phyloP scores from a whole-genome alignment of 2,113 vertebrate genomes.

The Rhinolophus ferrumequinum region DNA sequence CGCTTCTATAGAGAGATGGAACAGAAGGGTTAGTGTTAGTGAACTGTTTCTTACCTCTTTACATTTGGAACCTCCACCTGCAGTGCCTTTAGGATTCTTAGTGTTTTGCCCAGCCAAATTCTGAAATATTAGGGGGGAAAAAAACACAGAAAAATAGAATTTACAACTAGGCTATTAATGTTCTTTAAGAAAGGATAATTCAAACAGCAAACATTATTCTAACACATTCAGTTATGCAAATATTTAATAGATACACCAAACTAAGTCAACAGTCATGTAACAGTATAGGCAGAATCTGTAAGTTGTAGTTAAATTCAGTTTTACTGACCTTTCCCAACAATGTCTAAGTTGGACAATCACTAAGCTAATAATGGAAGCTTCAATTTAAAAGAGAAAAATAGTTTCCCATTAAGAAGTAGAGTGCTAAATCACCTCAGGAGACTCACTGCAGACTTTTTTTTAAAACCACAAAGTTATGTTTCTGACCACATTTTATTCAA shows the following conservation, averaged over 20 bases:
- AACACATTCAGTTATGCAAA: conserved; percentile 54
- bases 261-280: conserved; percentile 36
- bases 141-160: conserved; percentile 48
- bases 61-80: conserved; percentile 66
- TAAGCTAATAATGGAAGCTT: conserved; percentile 43
- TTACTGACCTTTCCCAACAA: conserved; percentile 48
- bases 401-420: conserved; percentile 57
- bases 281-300: conserved; percentile 50
- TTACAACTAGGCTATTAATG: conserved; percentile 14
- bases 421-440: conserved; percentile 37
- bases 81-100: conserved; percentile 70
- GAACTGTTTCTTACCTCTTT: conserved; percentile 82
- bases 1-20: not conserved
- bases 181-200: not conserved
- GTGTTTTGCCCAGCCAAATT: conserved; percentile 59
- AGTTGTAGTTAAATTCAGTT: conserved; percentile 27
- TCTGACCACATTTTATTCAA: conserved; percentile 55
- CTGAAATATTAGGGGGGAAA: conserved; percentile 78
- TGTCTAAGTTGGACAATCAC: conserved; percentile 3
- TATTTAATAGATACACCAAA: conserved; percentile 49
- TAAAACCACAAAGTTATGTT: conserved; percentile 33
- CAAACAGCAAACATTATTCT: conserved; percentile 45
- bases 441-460: conserved; percentile 52
- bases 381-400: conserved; percentile 34
- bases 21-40: conserved; percentile 3